Conservation (phyloP, 1,140 invertebrate genomes). For the Ladona fulva region DNA sequence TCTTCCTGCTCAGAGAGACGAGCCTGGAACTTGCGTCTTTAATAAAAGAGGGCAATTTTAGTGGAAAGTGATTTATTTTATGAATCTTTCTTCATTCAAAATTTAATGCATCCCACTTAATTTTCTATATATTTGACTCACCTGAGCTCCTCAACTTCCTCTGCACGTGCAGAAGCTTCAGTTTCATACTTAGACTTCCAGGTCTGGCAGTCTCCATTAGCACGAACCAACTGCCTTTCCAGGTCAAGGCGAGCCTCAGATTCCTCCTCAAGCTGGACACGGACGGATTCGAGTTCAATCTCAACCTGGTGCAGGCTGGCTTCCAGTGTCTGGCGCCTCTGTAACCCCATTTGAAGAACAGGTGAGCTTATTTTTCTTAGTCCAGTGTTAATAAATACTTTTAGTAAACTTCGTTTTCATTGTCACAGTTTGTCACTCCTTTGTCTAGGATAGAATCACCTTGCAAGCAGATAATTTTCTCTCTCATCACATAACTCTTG, state of each 20-base stretch:
- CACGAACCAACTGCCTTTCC: constrained; percentile 86
- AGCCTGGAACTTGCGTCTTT: constrained; percentile 71
- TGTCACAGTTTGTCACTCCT: too few species aligned
- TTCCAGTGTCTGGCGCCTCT: constrained; percentile 79
- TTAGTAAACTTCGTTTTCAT: too few species aligned
- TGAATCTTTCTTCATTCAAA: neutral
- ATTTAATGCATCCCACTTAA: neutral
- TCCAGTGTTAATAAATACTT: too few species aligned
- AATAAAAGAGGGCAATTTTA: too few species aligned
- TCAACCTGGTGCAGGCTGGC: constrained; percentile 81
- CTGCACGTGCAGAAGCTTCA: constrained; percentile 77
- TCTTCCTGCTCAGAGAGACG: constrained; percentile 93
- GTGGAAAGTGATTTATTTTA: too few species aligned
- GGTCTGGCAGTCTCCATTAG: constrained; percentile 76
- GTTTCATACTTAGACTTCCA: constrained; percentile 90
- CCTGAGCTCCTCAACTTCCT: constrained; percentile 89
- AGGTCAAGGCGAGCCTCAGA: constrained; percentile 88
- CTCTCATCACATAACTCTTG: too few species aligned
- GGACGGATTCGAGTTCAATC: constrained; percentile 83
- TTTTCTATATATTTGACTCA: constrained; percentile 24
- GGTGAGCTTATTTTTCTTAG: neutral
- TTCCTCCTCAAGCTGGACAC: constrained; percentile 91
- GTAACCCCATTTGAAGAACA: constrained; percentile 6
- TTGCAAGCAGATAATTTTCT: too few species aligned
- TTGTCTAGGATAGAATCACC: neutral